Base-by-base conservation (phyloP, 2,797 vertebrate species). In the Psittacula echo region DNA sequence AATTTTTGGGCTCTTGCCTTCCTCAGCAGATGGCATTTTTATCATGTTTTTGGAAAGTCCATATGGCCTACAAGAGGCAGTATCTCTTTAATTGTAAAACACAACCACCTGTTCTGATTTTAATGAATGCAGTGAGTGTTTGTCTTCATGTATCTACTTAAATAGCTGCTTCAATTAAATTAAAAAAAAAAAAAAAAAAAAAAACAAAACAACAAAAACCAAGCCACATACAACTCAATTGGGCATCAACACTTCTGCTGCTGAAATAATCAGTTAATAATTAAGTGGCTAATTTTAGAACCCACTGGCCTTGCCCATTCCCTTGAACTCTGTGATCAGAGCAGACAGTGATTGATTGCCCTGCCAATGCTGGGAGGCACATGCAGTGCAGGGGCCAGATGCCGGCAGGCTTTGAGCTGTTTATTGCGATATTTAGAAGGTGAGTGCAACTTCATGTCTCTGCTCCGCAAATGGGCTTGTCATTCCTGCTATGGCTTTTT, bases 241-340 rank as follows among this genome's bases (percentile, higher is more conserved):
- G 70, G 64, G 74, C 39, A 71, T 21, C 80, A 93, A 80, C 71
- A 58, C 58, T 86, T 79, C 0, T 10, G 84, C 75, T 95, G 95
- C 87, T 73, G 74, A 94, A 96, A 94, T 96, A 98, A 97, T 97
- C 95, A 96, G 94, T 97, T 97, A 96, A 92, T 97, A 94, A 97
- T 97, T 96, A 96, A 97, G 68, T 96, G 70, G 76, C 95, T 97
- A 95, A 97, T 97, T 97, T 97, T 96, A 97, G 95, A 89, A 72
- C 39, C 75, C 85, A 44, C 4, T 72, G 89, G 88, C 78, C 81
- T 87, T 92, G 73, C 68, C 65, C 34, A 4, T 85, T 95, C 39
- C 65, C 76, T 85, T 5, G 10, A 84, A 42, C 37, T 60, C 0
- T 37, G 85, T 95, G 95, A 95, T 95, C 65, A 72, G 87, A 95